Evolutionary conservation across 2,113 vertebrate genomes (phyloP).

Genomic region (Cebidichthys violaceus): DNA sequence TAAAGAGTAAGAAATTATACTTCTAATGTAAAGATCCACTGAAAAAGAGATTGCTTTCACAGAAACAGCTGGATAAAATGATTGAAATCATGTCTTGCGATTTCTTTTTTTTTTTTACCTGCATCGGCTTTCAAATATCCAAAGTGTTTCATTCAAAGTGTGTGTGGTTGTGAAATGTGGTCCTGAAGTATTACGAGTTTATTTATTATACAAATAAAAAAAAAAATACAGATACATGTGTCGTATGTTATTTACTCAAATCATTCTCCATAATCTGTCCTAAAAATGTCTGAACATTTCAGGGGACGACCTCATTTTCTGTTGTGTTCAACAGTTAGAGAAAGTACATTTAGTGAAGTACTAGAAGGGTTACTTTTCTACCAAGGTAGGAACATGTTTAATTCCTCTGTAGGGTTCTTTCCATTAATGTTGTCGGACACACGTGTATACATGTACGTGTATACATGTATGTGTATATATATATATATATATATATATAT

Average conservation of each 20-base stretch:
- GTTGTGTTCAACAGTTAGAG: no score
- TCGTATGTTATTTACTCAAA: not conserved
- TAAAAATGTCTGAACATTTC: not conserved
- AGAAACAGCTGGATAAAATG: not conserved
- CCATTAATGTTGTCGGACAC: no score
- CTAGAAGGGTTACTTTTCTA: not conserved
- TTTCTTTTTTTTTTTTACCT: conserved; percentile 1
- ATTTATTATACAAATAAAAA: conserved; percentile 83
- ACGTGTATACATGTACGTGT: no score
- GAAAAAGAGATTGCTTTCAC: not conserved
- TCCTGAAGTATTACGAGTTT: conserved; percentile 78
- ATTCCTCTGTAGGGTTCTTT: no score
- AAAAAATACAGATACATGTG: conserved; percentile 48
- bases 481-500: no score
- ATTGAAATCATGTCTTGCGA: not conserved
- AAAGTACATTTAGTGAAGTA: not conserved
- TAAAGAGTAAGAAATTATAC: conserved; percentile 25
- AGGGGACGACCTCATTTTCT: not conserved
- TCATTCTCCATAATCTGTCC: not conserved
- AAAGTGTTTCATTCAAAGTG: conserved; percentile 55
- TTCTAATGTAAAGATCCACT: conserved; percentile 29
- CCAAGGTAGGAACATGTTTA: not conserved
- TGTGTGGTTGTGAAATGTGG: conserved; percentile 80
- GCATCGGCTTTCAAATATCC: conserved; percentile 34
- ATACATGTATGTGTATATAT: not conserved